Evolutionary conservation across 2,888 invertebrate species (phyloP), one percentile per base, ranked within the genome.

Genomic region (Nematopogon swammerdamellus): DNA sequence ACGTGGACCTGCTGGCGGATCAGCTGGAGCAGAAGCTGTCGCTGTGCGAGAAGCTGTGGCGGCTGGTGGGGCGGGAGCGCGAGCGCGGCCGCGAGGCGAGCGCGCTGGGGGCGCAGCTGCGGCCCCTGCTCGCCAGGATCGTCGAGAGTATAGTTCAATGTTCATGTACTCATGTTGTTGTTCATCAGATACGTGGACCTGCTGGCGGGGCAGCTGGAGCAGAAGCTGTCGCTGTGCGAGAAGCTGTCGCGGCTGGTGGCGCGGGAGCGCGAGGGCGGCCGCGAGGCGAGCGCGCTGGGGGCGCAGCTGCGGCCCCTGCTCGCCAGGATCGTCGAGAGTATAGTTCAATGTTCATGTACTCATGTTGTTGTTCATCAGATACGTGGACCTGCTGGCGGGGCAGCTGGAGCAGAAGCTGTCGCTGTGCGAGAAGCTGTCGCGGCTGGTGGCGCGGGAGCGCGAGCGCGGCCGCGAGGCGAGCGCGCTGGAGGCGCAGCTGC

Each of bases 111-210:
- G 64, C 72, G 1, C 72, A 76, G 8, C 64, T 91, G n/a, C 82
- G 87, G 52, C 92, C 93, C 0, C 80, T 89, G 54, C 25, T 25
- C 25, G 80, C 85, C 42, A 69, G 86, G 14, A 77, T 97, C 42
- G 77, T 91, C 17, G 81, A 84, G 19, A 86, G n/a, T n/a, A n/a
- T n/a, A n/a, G n/a, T n/a, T n/a, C n/a, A n/a, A n/a, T n/a, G n/a
- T n/a, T n/a, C n/a, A n/a, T n/a, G n/a, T n/a, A n/a, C n/a, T n/a
- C n/a, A n/a, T n/a, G n/a, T n/a, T n/a, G n/a, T n/a, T n/a, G n/a
- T n/a, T 50, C 55, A 52, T 5, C 55, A 89, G 91, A 62, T 95
- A 95, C 72, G 91, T 95, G 3, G 92, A 95, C 64, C 84, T 92
- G 52, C 69, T 96, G 48, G 84, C 88, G 0, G 85, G 83, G 0